Base-by-base conservation (phyloP, 2,888 invertebrate genomes). In the Xestia ashworthii region DNA sequence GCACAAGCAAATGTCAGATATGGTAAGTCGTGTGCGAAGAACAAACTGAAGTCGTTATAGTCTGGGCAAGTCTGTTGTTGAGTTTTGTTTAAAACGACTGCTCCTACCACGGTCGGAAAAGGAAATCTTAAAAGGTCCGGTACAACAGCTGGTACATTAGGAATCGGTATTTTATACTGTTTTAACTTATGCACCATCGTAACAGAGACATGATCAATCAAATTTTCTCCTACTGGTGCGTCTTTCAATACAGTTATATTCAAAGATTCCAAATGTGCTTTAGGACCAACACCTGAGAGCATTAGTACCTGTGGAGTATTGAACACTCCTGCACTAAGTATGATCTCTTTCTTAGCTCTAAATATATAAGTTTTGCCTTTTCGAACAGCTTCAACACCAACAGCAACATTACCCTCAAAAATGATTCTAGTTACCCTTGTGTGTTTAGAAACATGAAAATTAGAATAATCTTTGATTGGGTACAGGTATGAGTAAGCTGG, bases 1-100 rank as follows among this genome's bases (percentile, higher is more conserved):
- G 67, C 55, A 55, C 89, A 89, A 4, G 73, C 48, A 8, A 81
- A 0, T 3, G 83, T 76, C 9, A 89, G n/a, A 5, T 75, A 75
- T n/a, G 88, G 86, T 19, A 80, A 74, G 53, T 88, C 88, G 41
- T 89, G 86, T 41, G 83, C 78, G 0, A 90, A 69, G 3, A 87
- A 75, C 14, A 83, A 72, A 60, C 38, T 71, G 6, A 65, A 80
- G 0, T 70, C 46, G 58, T 87, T 83, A 58, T 86, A 88, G 55
- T 87, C 82, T 25, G 88, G 78, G 12, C 16, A 69, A 8, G n/a
- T 50, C 5, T 77, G 38, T 16, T 16, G 32, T 62, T 62, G 38
- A 62, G 76, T 68, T 44, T 88, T 79, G 71, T 87, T 81, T 0
- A 88, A 69, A 0, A 83, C 73, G 3, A 74, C 72, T 25, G 84